These are phyloP conservation scores for Acipenser oxyrinchus DNA, from an alignment of 2,797 vertebrate species.

Conservation along the genomic window DNA sequence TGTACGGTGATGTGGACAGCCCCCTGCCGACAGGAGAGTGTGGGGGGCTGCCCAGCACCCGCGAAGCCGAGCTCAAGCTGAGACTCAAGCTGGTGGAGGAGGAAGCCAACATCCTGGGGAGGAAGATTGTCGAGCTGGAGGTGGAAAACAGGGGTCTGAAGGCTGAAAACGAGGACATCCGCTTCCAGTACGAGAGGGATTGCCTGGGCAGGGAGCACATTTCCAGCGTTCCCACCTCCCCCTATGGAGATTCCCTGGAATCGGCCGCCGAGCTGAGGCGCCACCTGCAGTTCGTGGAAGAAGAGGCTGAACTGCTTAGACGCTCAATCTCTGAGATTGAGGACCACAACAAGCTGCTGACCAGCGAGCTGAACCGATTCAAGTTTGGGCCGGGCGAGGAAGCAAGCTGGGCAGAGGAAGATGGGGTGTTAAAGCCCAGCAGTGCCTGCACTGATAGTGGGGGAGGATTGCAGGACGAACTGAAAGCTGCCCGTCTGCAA, in stretches of 20 bases:
- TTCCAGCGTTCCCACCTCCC: slow-evolving; percentile 86
- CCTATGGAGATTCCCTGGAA: slow-evolving; percentile 77
- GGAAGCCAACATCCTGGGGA: slow-evolving; percentile 91
- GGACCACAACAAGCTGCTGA: slow-evolving; percentile 92
- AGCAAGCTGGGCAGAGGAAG: slow-evolving; percentile 44
- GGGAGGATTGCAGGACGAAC: slow-evolving; percentile 75
- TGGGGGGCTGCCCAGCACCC: slow-evolving; percentile 82
- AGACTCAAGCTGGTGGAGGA: slow-evolving; percentile 92
- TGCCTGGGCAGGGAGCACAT: slow-evolving; percentile 78
- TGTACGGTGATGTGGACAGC: slow-evolving; percentile 92
- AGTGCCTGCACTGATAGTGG: slow-evolving; percentile 21
- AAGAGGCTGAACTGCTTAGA: slow-evolving; percentile 88
- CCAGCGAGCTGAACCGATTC: slow-evolving; percentile 85
- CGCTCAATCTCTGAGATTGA: slow-evolving; percentile 92
- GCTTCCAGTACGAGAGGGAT: slow-evolving; percentile 82
- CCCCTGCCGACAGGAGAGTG: slow-evolving; percentile 75
- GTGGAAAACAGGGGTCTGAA: slow-evolving; percentile 94
- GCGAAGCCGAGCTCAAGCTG: slow-evolving; percentile 56
- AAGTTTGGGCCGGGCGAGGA: slow-evolving; percentile 76
- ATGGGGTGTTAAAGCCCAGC: slow-evolving; percentile 13
- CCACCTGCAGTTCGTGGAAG: slow-evolving; percentile 96
- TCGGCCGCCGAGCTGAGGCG: slow-evolving; percentile 81
- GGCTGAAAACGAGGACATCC: slow-evolving; percentile 89
- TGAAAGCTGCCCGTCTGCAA: slow-evolving; percentile 80
- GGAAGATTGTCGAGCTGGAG: slow-evolving; percentile 95